These are phyloP conservation scores for Lontra canadensis DNA, from an alignment of 2,113 vertebrate genomes.

Conservation along the genomic window DNA sequence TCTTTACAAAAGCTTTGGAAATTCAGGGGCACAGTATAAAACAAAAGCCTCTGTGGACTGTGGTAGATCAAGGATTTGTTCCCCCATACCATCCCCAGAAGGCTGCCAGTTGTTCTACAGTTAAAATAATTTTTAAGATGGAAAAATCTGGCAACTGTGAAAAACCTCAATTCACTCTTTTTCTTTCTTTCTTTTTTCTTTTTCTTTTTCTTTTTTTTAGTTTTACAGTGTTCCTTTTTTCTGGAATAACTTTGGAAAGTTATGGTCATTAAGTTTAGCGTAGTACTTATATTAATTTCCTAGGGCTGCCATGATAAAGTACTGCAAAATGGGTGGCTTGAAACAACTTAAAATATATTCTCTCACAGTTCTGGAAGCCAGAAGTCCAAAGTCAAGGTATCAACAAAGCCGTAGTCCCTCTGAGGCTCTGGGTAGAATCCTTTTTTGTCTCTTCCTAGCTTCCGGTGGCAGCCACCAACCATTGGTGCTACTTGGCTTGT, in stretches of 20 bases:
- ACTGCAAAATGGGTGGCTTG: background rate
- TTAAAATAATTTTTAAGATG: background rate
- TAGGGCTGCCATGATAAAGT: background rate
- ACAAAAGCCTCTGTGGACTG: background rate
- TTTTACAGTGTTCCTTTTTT: slow-evolving; percentile 59
- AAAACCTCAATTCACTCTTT: slow-evolving; percentile 64
- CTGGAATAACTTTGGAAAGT: slow-evolving; percentile 53
- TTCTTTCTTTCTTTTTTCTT: slow-evolving; percentile 60
- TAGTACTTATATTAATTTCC: slow-evolving; percentile 36
- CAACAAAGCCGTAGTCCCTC: background rate
- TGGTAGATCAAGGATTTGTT: slow-evolving; percentile 24
- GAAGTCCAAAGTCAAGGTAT: background rate
- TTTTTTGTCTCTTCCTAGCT: background rate
- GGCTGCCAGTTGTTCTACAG: background rate
- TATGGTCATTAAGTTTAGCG: slow-evolving; percentile 28
- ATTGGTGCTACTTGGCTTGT: background rate
- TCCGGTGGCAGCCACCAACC: background rate
- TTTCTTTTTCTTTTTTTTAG: slow-evolving; percentile 54
- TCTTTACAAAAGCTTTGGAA: slow-evolving; percentile 65
- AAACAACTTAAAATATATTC: background rate
- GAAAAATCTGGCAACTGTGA: slow-evolving; percentile 50
- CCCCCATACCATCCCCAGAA: background rate
- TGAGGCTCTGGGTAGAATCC: background rate
- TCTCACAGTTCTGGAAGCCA: background rate
- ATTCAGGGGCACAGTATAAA: slow-evolving; percentile 6